phyloP scores from a whole-genome alignment of 2,888 invertebrate genomes.

The Erebia ligea region DNA sequence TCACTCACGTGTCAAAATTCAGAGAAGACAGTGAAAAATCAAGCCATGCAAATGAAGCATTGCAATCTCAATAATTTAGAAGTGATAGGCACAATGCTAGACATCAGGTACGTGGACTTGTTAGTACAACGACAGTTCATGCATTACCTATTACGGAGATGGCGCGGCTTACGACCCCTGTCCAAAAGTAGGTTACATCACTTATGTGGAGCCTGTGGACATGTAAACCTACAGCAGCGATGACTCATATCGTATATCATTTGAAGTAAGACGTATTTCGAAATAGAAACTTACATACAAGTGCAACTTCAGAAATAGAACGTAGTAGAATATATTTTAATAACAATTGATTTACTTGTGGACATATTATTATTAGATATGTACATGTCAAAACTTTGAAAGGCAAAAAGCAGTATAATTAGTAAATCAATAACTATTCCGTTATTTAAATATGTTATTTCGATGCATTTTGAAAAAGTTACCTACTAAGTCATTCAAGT shows the following conservation, averaged over 20 bases:
- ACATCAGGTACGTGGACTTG: slow-evolving; percentile 63
- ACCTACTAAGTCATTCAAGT: no score
- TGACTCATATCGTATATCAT: slow-evolving; percentile 13
- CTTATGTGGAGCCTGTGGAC: slow-evolving; percentile 52
- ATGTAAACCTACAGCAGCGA: slow-evolving; percentile 21
- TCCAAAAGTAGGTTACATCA: slow-evolving; percentile 66
- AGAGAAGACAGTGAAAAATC: neutral
- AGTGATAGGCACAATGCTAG: slow-evolving; percentile 54
- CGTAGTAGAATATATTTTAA: neutral
- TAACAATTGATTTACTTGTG: neutral
- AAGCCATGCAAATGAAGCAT: neutral
- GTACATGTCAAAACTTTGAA: no score
- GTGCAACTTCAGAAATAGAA: neutral
- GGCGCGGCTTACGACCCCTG: slow-evolving; percentile 59
- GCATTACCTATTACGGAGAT: slow-evolving; percentile 69
- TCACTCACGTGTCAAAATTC: slow-evolving; percentile 5
- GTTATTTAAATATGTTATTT: no score
- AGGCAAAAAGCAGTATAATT: no score
- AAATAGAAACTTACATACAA: slow-evolving; percentile 7
- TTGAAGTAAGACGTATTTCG: neutral
- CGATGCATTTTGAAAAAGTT: neutral
- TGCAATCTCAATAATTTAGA: neutral
- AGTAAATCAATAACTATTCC: no score
- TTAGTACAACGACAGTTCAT: slow-evolving; percentile 63
- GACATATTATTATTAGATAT: no score